Evolutionary conservation across 2,797 vertebrate species (phyloP).

Genomic region (Phoebastria nigripes): DNA sequence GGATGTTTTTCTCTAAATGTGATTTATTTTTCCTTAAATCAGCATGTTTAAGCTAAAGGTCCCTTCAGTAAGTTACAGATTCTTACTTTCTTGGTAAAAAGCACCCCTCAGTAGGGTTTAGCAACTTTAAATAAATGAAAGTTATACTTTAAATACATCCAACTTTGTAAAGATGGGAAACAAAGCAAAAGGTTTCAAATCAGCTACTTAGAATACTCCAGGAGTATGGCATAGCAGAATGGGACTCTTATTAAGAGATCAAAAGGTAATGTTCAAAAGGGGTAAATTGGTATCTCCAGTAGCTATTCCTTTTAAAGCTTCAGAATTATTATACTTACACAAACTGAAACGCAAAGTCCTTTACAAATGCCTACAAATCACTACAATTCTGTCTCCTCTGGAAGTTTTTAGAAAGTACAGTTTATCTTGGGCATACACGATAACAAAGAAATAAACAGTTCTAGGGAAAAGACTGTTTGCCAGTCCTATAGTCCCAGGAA

Average conservation of each 20-base stretch:
- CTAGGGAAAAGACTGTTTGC: background rate
- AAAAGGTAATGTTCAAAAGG: background rate
- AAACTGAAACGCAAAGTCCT: background rate
- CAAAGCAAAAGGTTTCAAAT: background rate
- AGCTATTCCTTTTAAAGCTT: background rate
- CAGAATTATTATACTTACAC: background rate
- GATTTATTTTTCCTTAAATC: background rate
- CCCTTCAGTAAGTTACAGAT: background rate
- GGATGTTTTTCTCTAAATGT: background rate
- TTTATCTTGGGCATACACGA: background rate
- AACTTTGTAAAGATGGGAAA: background rate
- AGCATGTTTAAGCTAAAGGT: background rate
- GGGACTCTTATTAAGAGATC: background rate
- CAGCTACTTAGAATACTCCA: background rate
- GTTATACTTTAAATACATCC: background rate
- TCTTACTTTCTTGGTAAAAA: background rate
- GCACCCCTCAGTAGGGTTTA: background rate
- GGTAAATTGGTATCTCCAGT: background rate
- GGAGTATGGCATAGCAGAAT: background rate
- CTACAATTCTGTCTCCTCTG: background rate
- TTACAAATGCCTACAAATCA: background rate
- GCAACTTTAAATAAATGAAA: background rate
- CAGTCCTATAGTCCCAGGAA: background rate
- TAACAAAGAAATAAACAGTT: background rate
- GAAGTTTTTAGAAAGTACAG: background rate